Base-by-base conservation (phyloP, 2,888 invertebrate species). In the Dasysyrphus tricinctus region DNA sequence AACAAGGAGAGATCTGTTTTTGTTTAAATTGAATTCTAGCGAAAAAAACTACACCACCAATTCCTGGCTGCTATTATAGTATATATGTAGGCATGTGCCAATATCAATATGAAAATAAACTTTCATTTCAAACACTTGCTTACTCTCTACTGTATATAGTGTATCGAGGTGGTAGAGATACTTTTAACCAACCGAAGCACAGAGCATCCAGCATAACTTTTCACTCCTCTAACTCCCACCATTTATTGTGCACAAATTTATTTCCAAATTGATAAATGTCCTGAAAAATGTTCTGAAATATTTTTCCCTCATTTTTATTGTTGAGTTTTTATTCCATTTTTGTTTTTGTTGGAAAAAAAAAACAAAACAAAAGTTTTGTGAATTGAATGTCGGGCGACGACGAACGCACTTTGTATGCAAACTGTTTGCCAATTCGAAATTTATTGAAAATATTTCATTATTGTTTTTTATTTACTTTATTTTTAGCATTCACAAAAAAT, bases 371-470 rank as follows among this genome's bases (percentile, higher is more conserved):
- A 29, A 51, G 51, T 47, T 44, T 32, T 39, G 5, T 34, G 77
- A 75, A 56, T 57, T 42, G 47, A 34, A 75, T 44, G 63, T 34
- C 54, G 56, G 37, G 51, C 51, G 49, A 12, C 59, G 12, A 59
- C 14, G 61, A 74, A 59, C 34, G 61, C 78, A 81, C 57, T 86
- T 86, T 86, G 81, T 78, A 85, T 85, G 77, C 77, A 85, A 86
- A 82, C 59, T 79, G 82, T 75, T 82, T 74, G 82, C 32, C 82
- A 74, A 70, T 75, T 75, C 75, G 70, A 79, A 86, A 82, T 82
- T 86, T 86, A 86, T 86, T 82, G 82, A 79, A 86, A 86, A 81
- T 86, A 86, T 81, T 86, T 86, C 61, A 86, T 82, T 86, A 82
- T 65, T 75, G 72, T 86, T 79, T 80, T 65, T 78, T 78, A 39